Percentiles rank a stretch among this genome's conserved stretches.
Conservation (phyloP, 2,113 vertebrate species). For the Lates calcarifer region DNA sequence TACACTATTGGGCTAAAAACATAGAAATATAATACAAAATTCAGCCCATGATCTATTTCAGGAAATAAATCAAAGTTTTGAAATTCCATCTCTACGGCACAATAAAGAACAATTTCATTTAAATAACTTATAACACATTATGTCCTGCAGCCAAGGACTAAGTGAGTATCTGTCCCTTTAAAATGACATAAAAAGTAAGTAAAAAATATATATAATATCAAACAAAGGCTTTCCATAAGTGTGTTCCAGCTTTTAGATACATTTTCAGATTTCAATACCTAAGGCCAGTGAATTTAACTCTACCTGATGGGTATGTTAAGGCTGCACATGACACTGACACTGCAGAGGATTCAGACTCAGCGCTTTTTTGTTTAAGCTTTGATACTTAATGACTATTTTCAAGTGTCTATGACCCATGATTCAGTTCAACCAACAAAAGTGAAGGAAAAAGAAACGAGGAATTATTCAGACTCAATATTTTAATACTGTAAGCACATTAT, state of each 20-base stretch:
- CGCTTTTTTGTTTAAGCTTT: not conserved
- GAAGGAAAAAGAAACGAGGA: constrained; percentile 20
- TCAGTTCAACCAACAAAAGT: constrained; percentile 1
- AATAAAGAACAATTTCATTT: not conserved
- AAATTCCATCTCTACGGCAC: not conserved
- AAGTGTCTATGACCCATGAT: not conserved
- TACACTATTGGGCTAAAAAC: not conserved
- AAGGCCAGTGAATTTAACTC: not conserved
- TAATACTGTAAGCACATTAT: not conserved
- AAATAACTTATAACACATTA: not conserved
- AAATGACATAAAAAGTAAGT: not conserved
- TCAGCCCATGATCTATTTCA: not conserved
- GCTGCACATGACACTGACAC: not conserved
- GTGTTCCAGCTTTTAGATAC: not conserved
- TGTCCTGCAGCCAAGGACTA: not conserved
- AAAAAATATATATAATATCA: not conserved
- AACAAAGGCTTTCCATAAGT: not conserved
- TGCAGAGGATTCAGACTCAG: not conserved
- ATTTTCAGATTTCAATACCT: not conserved
- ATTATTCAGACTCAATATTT: constrained; percentile 13
- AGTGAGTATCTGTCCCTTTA: not conserved
- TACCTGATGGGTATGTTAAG: not conserved
- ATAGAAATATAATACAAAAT: not conserved
- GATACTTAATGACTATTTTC: constrained; percentile 3
- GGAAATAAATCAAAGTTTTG: not conserved